Percentiles rank a stretch among this genome's conserved stretches.
phyloP scores from a whole-genome alignment of 2,888 invertebrate genomes.

The Apotomis turbidana region DNA sequence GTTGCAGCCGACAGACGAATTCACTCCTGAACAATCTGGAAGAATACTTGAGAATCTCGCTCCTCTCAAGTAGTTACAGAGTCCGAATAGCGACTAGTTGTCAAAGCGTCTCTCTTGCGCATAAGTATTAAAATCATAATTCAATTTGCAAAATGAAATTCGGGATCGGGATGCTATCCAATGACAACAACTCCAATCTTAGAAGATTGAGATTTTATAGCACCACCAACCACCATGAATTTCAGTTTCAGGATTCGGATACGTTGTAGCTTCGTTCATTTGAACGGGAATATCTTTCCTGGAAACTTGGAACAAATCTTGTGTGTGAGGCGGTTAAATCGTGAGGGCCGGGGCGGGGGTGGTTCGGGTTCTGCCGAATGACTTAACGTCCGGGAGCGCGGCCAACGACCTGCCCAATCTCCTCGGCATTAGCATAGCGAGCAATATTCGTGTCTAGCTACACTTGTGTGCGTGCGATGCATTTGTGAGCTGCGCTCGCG shows the following conservation, averaged over 20 bases:
- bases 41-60: neutral
- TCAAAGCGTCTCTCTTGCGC: too few species aligned
- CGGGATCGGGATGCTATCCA: too few species aligned
- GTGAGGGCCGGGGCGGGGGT: constrained; percentile 71
- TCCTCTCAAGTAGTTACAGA: too few species aligned
- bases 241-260: neutral
- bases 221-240: neutral
- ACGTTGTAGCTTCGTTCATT: constrained; percentile 7
- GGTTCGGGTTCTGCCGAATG: constrained; percentile 79
- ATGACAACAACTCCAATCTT: neutral
- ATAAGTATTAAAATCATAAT: neutral
- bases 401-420: constrained; percentile 84
- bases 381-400: constrained; percentile 80
- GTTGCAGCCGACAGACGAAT: constrained; percentile 67
- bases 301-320: constrained; percentile 37
- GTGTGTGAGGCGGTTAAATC: constrained; percentile 43
- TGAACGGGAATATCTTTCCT: constrained; percentile 44
- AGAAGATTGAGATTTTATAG: neutral
- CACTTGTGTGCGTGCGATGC: constrained; percentile 55
- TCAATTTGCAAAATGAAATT: too few species aligned
- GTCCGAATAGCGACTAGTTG: too few species aligned
- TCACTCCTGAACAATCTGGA: constrained; percentile 40
- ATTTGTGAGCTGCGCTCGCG: constrained; percentile 56
- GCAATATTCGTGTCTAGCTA: constrained; percentile 79
- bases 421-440: constrained; percentile 83